Evolutionary conservation across 2,113 vertebrate species (phyloP), one percentile per base, ranked within the genome.

Genomic region (Cyanoramphus novaezelandiae): DNA sequence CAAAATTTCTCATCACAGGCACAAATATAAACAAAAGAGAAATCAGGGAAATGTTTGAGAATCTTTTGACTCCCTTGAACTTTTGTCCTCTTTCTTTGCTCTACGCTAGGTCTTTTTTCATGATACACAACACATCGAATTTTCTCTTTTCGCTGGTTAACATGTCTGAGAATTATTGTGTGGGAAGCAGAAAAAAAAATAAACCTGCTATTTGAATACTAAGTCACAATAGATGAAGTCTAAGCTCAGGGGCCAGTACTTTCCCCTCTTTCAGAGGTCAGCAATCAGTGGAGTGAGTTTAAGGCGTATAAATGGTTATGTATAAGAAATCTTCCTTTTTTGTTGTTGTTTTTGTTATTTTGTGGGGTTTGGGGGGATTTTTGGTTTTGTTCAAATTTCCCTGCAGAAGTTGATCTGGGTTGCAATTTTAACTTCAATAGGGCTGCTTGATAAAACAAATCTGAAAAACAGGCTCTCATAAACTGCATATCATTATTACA

Each of bases 401-500:
- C 86, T 84, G 65, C 72, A 96, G 92, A 93, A 97, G 95, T 89
- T 78, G 65, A 62, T 84, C 86, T 76, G 72, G 17, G 23, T 64
- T 94, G 41, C 39, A 84, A 43, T 94, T 94, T 96, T 94, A 93
- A 93, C 96, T 97, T 92, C 50, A 65, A 46, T n/a, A 57, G 18
- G 24, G 35, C 57, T 93, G 44, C 67, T 81, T 90, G 71, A 62
- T 59, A 88, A 93, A 95, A 63, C 13, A 89, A 88, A 60, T 78
- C 63, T 91, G 69, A 64, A 79, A 77, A 92, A 88, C 57, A 79
- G 57, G 53, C 41, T 76, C 49, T 76, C 64, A 35, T 46, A 84
- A 83, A 37, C 57, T 84, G 50, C 82, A 67, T 86, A 39, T 77
- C 50, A 78, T 88, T 88, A 80, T 86, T 94, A 75, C 29, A 81